Percentiles rank a stretch among this genome's conserved stretches.
These are phyloP conservation scores for Bradynema listronoti DNA, from an alignment of 1,140 invertebrate genomes.

Conservation along the genomic window DNA sequence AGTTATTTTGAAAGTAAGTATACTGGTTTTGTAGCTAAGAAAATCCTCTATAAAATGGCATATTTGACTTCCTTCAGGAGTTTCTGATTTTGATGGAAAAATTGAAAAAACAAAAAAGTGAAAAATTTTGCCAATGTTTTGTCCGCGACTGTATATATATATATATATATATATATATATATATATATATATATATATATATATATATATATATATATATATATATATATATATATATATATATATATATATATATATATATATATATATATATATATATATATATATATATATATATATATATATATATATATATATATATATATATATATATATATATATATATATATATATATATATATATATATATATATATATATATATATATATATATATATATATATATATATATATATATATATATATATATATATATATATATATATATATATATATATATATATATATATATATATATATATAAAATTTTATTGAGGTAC, in stretches of 20 bases:
- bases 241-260: not conserved
- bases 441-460: not conserved
- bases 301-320: not conserved
- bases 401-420: not conserved
- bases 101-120: no score
- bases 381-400: not conserved
- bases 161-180: not conserved
- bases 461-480: not conserved
- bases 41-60: no score
- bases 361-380: constrained; percentile 1
- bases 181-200: not conserved
- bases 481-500: not conserved
- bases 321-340: not conserved
- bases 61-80: no score
- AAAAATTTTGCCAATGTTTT: no score
- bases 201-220: not conserved
- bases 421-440: not conserved
- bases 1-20: no score
- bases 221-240: not conserved
- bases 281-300: not conserved
- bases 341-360: not conserved
- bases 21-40: no score
- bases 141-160: no score
- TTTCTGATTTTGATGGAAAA: no score
- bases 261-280: not conserved